phyloP scores from a whole-genome alignment of 2,113 vertebrate genomes.

The Marcusenius ussheri region DNA sequence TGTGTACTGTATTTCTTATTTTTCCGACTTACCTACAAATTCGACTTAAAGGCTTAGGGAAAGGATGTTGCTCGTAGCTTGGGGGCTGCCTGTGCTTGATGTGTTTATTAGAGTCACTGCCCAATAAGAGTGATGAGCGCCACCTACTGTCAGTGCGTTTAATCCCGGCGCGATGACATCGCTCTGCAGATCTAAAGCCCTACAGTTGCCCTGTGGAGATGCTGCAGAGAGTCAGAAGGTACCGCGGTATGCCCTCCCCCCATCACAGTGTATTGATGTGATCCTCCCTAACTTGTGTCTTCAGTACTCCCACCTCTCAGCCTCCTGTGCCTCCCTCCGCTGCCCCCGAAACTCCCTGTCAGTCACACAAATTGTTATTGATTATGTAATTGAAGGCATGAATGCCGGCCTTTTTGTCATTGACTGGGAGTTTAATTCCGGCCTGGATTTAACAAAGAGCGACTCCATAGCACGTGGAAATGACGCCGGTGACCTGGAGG shows the following conservation, averaged over 20 bases:
- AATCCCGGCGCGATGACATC: background rate
- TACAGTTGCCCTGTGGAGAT: background rate
- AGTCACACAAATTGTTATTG: constrained; percentile 21
- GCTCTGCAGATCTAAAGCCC: background rate
- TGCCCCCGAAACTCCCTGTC: constrained; percentile 1
- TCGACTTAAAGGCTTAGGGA: background rate
- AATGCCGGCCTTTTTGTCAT: constrained; percentile 6
- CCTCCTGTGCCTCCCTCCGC: background rate
- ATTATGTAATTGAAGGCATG: constrained; percentile 1
- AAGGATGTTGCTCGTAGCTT: background rate
- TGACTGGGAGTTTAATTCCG: background rate
- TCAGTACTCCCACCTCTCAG: background rate
- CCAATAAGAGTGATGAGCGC: background rate
- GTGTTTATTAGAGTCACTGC: background rate
- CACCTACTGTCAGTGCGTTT: background rate
- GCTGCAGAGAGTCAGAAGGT: background rate
- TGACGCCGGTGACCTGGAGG: background rate
- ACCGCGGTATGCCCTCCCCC: background rate
- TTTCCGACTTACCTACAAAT: background rate
- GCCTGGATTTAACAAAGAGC: background rate
- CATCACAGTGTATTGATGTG: background rate
- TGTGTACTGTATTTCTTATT: background rate
- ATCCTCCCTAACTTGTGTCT: background rate
- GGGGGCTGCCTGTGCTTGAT: background rate
- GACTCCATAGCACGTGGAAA: background rate